A percentile compares a stretch with the other conserved stretches of the same genome.
phyloP scores from a whole-genome alignment of 2,113 vertebrate species.

The Tamias sibiricus region DNA sequence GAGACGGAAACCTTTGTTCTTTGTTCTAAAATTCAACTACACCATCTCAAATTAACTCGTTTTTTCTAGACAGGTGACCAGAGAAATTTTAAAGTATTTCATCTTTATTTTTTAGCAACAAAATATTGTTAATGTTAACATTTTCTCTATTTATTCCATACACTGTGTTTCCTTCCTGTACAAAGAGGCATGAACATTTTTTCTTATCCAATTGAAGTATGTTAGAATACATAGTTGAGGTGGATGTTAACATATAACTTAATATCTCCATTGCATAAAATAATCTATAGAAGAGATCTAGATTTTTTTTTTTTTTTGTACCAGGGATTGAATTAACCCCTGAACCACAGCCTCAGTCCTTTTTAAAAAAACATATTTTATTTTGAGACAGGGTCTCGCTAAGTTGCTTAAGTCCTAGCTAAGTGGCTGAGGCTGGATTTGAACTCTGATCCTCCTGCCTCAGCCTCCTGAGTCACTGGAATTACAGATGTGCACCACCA shows the following conservation, averaged over 20 bases:
- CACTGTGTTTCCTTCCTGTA: background rate
- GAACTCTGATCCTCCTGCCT: no score
- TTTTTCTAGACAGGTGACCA: background rate
- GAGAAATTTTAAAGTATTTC: background rate
- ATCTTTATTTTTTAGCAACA: background rate
- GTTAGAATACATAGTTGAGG: background rate
- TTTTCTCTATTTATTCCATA: background rate
- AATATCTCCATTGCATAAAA: background rate
- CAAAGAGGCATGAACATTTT: background rate
- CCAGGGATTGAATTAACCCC: no score
- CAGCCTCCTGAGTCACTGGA: no score
- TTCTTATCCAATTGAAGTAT: background rate
- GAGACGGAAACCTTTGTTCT: conserved; percentile 27
- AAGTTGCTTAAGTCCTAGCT: no score
- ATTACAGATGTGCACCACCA: no score
- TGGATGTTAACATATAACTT: background rate
- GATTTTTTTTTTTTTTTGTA: background rate
- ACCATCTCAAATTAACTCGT: background rate
- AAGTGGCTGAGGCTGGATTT: no score
- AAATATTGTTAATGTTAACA: background rate
- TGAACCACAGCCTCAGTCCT: no score
- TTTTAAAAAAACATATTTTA: no score
- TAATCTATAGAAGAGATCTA: background rate
- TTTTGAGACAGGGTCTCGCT: no score
- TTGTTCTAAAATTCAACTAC: background rate